These are phyloP conservation scores for Artibeus lituratus DNA, from an alignment of 2,797 vertebrate genomes.

Conservation along the genomic window DNA sequence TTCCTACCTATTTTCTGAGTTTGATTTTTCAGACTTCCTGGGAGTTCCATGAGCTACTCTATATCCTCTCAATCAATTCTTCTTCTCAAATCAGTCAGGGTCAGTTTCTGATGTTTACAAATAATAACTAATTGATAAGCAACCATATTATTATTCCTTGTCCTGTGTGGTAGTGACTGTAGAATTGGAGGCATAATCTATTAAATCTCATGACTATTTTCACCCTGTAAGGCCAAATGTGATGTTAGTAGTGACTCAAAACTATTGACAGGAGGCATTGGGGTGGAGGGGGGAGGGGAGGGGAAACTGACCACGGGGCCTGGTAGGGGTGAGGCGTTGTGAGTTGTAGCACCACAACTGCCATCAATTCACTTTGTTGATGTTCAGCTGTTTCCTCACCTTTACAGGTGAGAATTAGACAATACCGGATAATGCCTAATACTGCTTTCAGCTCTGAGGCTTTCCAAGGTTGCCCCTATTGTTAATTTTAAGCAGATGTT, in stretches of 20 bases:
- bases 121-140: background rate
- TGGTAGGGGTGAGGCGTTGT: background rate
- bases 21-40: background rate
- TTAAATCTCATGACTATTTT: background rate
- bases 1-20: background rate
- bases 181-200: background rate
- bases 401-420: background rate
- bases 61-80: background rate
- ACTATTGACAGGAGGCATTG: background rate
- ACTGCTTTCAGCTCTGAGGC: background rate
- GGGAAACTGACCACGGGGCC: background rate
- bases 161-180: background rate
- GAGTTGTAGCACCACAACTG: background rate
- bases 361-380: rapidly evolving
- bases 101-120: background rate
- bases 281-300: background rate
- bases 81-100: background rate
- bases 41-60: background rate
- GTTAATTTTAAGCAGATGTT: background rate
- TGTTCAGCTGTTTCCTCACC: background rate
- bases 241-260: background rate
- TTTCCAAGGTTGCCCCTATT: background rate
- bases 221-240: background rate
- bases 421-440: background rate
- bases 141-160: background rate